Evolutionary conservation across 1,140 invertebrate genomes (phyloP).

Genomic region (Cydia fagiglandana): DNA sequence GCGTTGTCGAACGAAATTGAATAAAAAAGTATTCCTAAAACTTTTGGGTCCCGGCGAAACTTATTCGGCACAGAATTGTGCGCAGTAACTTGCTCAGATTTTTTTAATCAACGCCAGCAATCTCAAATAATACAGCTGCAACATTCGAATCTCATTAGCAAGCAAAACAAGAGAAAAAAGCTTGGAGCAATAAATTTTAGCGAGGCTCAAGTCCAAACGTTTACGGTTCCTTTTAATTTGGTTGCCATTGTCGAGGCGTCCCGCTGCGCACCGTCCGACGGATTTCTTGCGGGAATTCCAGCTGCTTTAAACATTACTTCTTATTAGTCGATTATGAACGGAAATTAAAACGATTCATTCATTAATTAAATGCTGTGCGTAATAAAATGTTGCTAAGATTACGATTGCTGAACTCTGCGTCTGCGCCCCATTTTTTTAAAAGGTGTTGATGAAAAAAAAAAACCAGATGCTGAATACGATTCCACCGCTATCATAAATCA

Average conservation of each 20-base stretch:
- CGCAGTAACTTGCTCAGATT: slow-evolving; percentile 50
- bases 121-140: slow-evolving; percentile 66
- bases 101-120: slow-evolving; percentile 62
- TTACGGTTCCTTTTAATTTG: slow-evolving; percentile 78
- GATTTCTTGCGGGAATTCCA: slow-evolving; percentile 73
- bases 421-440: neutral
- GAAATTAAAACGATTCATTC: slow-evolving; percentile 52
- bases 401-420: slow-evolving; percentile 9
- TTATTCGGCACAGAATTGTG: slow-evolving; percentile 41
- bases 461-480: slow-evolving; percentile 37
- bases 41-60: slow-evolving; percentile 45
- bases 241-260: slow-evolving; percentile 73
- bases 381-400: slow-evolving; percentile 17
- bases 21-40: slow-evolving; percentile 39
- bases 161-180: slow-evolving; percentile 72
- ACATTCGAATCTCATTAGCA: slow-evolving; percentile 76
- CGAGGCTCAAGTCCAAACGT: slow-evolving; percentile 73
- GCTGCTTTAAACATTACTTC: slow-evolving; percentile 73
- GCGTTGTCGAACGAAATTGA: slow-evolving; percentile 36
- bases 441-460: slow-evolving; percentile 20
- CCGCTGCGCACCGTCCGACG: slow-evolving; percentile 67
- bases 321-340: slow-evolving; percentile 72
- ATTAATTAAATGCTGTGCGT: slow-evolving; percentile 21
- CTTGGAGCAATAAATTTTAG: slow-evolving; percentile 75
- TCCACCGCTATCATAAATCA: slow-evolving; percentile 58